These are phyloP conservation scores for Bombus vancouverensis DNA, from an alignment of 1,140 invertebrate genomes.

Conservation along the genomic window DNA sequence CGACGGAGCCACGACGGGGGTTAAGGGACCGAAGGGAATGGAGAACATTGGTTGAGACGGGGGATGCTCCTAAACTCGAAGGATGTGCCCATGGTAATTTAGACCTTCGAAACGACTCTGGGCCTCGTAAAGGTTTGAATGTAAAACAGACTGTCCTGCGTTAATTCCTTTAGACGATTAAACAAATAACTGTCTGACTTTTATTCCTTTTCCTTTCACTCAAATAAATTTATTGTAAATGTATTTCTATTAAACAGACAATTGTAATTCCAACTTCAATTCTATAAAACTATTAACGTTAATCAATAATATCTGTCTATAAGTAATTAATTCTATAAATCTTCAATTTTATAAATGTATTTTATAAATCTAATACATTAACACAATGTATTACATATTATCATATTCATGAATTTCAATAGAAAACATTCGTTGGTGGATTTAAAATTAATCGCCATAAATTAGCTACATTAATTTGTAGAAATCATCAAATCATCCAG, in stretches of 20 bases:
- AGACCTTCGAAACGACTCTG: slow-evolving; percentile 71
- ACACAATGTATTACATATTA: too few relatives aligned
- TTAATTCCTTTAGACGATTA: slow-evolving; percentile 75
- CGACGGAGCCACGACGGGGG: slow-evolving; percentile 50
- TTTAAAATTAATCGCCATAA: too few relatives aligned
- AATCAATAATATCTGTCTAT: too few relatives aligned
- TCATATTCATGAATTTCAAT: too few relatives aligned
- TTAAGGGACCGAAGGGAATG: slow-evolving; percentile 66
- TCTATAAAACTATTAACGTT: too few relatives aligned
- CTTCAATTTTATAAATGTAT: too few relatives aligned
- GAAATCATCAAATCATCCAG: too few relatives aligned
- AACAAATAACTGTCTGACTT: slow-evolving; percentile 39
- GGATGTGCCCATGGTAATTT: slow-evolving; percentile 71
- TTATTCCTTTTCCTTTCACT: neutral
- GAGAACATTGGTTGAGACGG: slow-evolving; percentile 61
- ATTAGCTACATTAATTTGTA: too few relatives aligned
- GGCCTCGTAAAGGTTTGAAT: slow-evolving; percentile 72
- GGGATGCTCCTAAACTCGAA: slow-evolving; percentile 69
- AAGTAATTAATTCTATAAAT: too few relatives aligned
- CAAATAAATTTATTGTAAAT: neutral
- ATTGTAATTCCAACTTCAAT: neutral
- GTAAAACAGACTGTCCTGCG: slow-evolving; percentile 68
- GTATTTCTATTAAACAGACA: neutral
- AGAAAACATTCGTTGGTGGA: too few relatives aligned
- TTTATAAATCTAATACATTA: too few relatives aligned